Base-by-base conservation (phyloP, 2,888 invertebrate species). In the Limnephilus lunatus region DNA sequence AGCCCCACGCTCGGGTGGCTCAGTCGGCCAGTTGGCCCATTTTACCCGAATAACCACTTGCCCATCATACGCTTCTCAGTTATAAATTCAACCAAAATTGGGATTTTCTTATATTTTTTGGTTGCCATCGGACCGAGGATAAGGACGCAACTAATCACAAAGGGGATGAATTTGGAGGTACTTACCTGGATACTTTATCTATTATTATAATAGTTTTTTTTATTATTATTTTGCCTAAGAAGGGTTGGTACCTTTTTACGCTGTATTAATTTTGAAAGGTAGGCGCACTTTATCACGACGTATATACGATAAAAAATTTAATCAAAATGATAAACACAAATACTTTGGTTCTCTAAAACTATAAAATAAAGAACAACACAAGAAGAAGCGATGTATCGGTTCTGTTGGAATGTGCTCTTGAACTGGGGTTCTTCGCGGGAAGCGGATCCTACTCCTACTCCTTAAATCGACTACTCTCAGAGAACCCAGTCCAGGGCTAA, bases 1-100 rank as follows among this genome's bases (percentile, higher is more conserved):
- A 92, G 89, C 85, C 85, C 86, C 87, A 91, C 53, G 93, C 92
- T 90, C 88, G 90, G 91, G 85, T 92, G 80, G 85, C 90, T 90
- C 88, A 86, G 90, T 92, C 92, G 90, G 53, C 82, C 89, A 44
- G 48, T 44, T 30, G 86, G 81, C 81, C 68, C 68, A 68, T 68
- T 68, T 68, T 68, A 68, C 68, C 68, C 68, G n/a, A 68, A 25
- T 68, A 68, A 25, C 68, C 68, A 68, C 25, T 68, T 68, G 68
- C 68, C 25, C 68, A 68, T 68, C 68, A 68, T 68, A 68, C 68
- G 68, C 68, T n/a, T 68, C 25, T 48, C 19, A 30, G 90, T 44
- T 85, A 53, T 85, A 90, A 92, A 90, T 92, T 90, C 81, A 25
- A 81, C 44, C 86, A 83, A 87, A 89, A 35, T 89, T 80, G 11